A percentile compares a stretch with the other conserved stretches of the same genome.
Conservation (phyloP, 1,140 invertebrate genomes). For the Cyclargus thomasi region DNA sequence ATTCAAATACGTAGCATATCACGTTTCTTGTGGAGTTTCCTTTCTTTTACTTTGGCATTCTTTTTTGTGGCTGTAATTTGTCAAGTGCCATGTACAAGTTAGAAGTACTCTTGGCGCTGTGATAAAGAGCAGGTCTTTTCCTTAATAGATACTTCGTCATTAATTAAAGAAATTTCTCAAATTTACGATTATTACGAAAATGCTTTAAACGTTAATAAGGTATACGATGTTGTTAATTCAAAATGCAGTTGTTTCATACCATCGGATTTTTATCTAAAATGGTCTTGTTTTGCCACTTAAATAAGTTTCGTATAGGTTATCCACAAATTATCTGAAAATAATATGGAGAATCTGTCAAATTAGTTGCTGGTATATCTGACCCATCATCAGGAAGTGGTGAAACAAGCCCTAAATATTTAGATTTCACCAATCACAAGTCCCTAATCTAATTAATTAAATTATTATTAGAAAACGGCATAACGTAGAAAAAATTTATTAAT, state of each 20-base stretch:
- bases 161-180: not conserved
- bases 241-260: too few species aligned
- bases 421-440: too few species aligned
- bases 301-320: too few species aligned
- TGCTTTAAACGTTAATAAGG: not conserved
- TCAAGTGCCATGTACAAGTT: not conserved
- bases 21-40: not conserved
- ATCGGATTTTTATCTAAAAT: too few species aligned
- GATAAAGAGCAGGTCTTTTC: slow-evolving; percentile 1
- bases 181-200: not conserved
- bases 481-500: slow-evolving; percentile 21
- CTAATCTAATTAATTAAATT: too few species aligned
- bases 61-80: not conserved
- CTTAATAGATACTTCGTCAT: slow-evolving; percentile 1
- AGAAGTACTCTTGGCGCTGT: not conserved
- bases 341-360: too few species aligned
- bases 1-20: not conserved
- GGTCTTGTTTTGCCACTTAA: too few species aligned
- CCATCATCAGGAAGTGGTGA: too few species aligned
- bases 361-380: too few species aligned
- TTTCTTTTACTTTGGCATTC: not conserved
- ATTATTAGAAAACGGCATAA: not conserved
- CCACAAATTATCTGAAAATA: too few species aligned
- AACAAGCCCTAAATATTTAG: too few species aligned
- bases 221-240: too few species aligned